A percentile compares a stretch with the other conserved stretches of the same genome.
These are phyloP conservation scores for Argya squamiceps DNA, from an alignment of 2,797 vertebrate species.

Conservation along the genomic window DNA sequence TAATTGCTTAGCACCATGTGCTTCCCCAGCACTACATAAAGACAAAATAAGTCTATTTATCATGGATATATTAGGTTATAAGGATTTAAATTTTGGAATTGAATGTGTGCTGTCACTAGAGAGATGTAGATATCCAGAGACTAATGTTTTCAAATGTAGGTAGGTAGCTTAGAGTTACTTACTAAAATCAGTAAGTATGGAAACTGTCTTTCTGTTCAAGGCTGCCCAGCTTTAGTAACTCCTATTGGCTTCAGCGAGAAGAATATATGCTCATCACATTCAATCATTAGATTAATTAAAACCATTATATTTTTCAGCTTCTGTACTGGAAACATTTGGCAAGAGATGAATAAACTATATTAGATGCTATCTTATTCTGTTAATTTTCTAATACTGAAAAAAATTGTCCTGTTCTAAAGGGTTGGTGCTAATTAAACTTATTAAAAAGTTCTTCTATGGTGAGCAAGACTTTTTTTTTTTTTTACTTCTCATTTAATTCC, in stretches of 20 bases:
- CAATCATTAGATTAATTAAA: conserved; percentile 56
- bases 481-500: background rate
- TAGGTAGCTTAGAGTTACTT: background rate
- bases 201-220: background rate
- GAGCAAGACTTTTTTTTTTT: background rate
- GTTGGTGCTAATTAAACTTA: conserved; percentile 40
- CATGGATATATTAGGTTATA: background rate
- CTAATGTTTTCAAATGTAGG: background rate
- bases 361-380: conserved; percentile 46
- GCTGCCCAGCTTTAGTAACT: background rate
- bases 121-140: background rate
- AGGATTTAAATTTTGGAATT: background rate
- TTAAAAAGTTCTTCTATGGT: conserved; percentile 53
- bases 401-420: background rate
- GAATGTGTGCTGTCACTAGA: background rate
- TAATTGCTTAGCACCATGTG: background rate
- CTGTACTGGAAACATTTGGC: conserved; percentile 46
- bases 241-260: background rate
- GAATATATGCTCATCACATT: background rate
- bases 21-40: background rate
- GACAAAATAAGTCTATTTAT: background rate
- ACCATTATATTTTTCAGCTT: conserved; percentile 29
- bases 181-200: background rate
- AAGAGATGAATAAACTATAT: conserved; percentile 38
- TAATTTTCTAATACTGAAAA: conserved; percentile 18